phyloP scores from a whole-genome alignment of 2,797 vertebrate species.

The Parauchenoglanis punctatus region DNA sequence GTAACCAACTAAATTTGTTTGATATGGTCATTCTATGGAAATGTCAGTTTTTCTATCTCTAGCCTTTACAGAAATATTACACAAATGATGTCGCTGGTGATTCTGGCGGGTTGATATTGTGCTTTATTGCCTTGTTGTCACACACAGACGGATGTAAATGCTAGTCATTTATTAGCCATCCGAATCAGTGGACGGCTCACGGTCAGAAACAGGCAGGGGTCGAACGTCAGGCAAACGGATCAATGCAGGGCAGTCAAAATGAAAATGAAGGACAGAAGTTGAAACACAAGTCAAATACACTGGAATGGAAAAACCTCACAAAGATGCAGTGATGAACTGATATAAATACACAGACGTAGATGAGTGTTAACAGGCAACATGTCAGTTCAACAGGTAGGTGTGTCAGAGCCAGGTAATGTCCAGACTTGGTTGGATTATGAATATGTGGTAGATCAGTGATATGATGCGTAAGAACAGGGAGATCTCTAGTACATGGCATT shows the following conservation, averaged over 20 bases:
- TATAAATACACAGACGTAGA: neutral
- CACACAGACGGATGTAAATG: neutral
- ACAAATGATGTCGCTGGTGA: neutral
- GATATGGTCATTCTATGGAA: too few species aligned
- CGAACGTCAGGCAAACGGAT: neutral
- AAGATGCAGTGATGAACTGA: neutral
- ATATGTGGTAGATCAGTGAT: neutral
- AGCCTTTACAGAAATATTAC: too few species aligned
- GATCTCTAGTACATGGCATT: neutral
- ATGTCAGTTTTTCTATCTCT: too few species aligned
- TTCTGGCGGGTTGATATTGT: neutral
- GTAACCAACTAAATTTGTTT: too few species aligned
- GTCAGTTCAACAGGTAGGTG: neutral
- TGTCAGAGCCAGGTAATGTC: neutral
- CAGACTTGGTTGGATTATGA: neutral
- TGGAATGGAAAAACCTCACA: neutral
- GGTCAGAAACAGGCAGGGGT: neutral
- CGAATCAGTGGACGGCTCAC: neutral
- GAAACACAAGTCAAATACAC: neutral
- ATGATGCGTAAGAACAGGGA: neutral
- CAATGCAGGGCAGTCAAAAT: neutral
- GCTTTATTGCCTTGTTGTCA: neutral
- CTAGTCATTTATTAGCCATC: neutral
- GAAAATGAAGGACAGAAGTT: neutral
- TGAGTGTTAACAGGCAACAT: neutral